phyloP scores from a whole-genome alignment of 2,797 vertebrate genomes.

The Antrozous pallidus region DNA sequence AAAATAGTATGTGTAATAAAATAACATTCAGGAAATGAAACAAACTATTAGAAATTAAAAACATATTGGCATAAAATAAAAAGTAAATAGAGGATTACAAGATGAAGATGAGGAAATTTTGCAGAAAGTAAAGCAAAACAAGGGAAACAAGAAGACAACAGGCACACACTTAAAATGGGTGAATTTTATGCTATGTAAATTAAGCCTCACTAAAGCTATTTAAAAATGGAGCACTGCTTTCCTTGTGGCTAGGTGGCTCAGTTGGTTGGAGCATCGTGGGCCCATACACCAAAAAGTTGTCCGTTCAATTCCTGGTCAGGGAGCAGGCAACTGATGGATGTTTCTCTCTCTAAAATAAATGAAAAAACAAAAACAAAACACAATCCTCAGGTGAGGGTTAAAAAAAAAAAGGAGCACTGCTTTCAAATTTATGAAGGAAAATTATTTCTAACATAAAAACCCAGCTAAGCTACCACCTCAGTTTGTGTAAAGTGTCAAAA shows the following conservation, averaged over 20 bases:
- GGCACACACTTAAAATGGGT: neutral
- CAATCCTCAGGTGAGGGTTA: neutral
- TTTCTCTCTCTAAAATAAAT: neutral
- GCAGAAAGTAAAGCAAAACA: slow-evolving; percentile 23
- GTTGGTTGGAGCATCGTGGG: too few relatives aligned
- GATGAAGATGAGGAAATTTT: neutral
- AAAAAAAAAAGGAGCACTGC: neutral
- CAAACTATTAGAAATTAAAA: slow-evolving; percentile 7
- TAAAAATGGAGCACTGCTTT: neutral
- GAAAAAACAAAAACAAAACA: neutral
- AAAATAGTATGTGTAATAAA: neutral
- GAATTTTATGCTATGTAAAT: slow-evolving; percentile 8
- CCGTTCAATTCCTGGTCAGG: neutral
- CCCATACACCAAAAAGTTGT: neutral
- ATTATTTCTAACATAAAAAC: neutral
- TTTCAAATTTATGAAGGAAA: slow-evolving; percentile 29
- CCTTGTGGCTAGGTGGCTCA: too few relatives aligned
- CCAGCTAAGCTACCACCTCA: neutral
- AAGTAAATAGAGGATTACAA: neutral
- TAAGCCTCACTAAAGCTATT: neutral
- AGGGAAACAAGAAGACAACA: neutral
- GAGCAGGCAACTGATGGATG: neutral
- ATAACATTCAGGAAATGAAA: neutral
- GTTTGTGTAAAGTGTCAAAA: slow-evolving; percentile 11
- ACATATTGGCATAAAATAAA: neutral